phyloP scores from a whole-genome alignment of 2,797 vertebrate species.

The Craterocephalus amniculus region DNA sequence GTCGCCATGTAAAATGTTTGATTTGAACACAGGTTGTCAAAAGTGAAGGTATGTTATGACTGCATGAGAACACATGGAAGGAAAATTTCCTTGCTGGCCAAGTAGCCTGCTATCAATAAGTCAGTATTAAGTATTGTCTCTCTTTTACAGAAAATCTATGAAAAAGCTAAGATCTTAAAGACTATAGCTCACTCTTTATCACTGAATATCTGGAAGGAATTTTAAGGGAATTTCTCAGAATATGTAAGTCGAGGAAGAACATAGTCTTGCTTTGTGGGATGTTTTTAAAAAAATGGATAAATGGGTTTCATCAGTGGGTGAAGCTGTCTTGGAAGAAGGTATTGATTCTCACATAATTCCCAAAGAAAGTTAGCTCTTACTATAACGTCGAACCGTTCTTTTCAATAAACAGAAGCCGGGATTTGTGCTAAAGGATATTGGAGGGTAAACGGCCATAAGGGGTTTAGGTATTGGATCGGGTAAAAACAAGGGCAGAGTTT shows the following conservation, averaged over 20 bases:
- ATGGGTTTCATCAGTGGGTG: background rate
- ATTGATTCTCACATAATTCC: background rate
- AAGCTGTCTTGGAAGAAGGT: background rate
- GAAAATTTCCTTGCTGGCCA: conserved; percentile 15
- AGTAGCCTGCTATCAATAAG: conserved; percentile 15
- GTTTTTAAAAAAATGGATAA: background rate
- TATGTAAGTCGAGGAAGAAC: background rate
- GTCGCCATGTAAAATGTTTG: conserved; percentile 18
- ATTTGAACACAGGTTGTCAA: conserved; percentile 23
- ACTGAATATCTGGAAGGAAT: conserved; percentile 14
- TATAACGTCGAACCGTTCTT: background rate
- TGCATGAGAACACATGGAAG: conserved; percentile 16
- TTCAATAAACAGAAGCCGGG: background rate
- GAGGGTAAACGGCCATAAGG: conserved; percentile 5
- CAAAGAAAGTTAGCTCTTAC: background rate
- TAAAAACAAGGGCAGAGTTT: conserved; percentile 3
- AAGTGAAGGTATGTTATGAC: conserved; percentile 19
- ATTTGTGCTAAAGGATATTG: conserved; percentile 1
- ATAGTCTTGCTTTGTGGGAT: conserved; percentile 3
- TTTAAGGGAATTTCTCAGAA: conserved; percentile 8
- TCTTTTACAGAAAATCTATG: conserved; percentile 15
- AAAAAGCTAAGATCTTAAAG: background rate
- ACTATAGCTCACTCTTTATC: background rate
- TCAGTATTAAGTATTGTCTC: conserved; percentile 47
- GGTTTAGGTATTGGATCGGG: background rate